Evolutionary conservation across 2,888 invertebrate species (phyloP), one percentile per base, ranked within the genome.

Genomic region (Creontiades dilutus): DNA sequence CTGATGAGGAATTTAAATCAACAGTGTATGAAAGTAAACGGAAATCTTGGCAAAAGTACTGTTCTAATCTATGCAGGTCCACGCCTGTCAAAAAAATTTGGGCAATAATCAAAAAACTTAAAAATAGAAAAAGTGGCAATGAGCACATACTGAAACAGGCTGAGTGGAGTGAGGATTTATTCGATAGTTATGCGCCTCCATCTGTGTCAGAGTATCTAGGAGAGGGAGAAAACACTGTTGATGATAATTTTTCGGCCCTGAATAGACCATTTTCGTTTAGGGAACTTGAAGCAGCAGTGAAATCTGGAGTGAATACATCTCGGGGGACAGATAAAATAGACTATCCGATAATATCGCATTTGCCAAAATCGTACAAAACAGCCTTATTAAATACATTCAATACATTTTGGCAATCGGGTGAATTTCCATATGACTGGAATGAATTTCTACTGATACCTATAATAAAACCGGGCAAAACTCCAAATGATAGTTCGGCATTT

Each of bases 151-250:
- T 57, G 16, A 57, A 16, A 16, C 57, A 16, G 57, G 57, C 14
- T 57, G 57, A 57, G 16, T 57, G 57, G 57, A 16, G 57, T 57
- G 57, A 57, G 57, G 57, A 57, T 57, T 57, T 57, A 4, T 57
- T 57, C 57, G 57, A 57, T 57, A 57, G 57, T 16, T 57, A 57
- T 57, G 57, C 57, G 16, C 57, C 57, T 57, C 57, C 57, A 57
- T 57, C 57, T 57, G 57, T 57, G 16, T 57, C 16, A 16, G 11
- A 57, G 4, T 9, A 57, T n/a, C 4, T 57, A n/a, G n/a, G n/a
- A 16, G 16, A n/a, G 16, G n/a, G n/a, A n/a, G n/a, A n/a, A n/a
- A n/a, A n/a, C n/a, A n/a, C n/a, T n/a, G n/a, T n/a, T n/a, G n/a
- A n/a, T 57, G 16, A n/a, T 57, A 16, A 48, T 48, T 48, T 16